Percentiles rank a stretch among this genome's conserved stretches.
Evolutionary conservation across 2,888 invertebrate species (phyloP).

Genomic region (Trichogramma dendrolimi): DNA sequence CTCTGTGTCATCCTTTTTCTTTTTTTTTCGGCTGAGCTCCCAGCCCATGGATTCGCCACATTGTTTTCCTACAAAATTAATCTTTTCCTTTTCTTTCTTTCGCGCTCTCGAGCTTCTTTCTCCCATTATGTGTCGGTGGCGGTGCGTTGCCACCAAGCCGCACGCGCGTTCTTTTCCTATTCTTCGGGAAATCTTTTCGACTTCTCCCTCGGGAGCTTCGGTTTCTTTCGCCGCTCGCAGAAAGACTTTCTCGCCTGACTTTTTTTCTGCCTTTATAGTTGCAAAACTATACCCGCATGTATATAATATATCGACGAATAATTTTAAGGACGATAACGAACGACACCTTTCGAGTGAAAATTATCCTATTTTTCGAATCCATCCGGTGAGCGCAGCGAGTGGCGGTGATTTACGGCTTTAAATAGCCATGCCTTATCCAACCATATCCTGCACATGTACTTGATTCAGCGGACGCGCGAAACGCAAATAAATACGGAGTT

Average conservation of each 20-base stretch:
- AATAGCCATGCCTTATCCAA: no score
- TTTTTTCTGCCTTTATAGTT: no score
- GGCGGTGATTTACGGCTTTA: no score
- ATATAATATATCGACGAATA: no score
- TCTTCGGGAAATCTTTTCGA: constrained; percentile 6
- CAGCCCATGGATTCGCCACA: constrained; percentile 17
- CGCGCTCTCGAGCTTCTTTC: background rate
- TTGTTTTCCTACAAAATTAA: constrained; percentile 30
- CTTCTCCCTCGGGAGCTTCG: background rate
- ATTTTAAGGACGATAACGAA: no score
- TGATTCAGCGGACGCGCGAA: no score
- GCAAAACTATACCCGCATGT: no score
- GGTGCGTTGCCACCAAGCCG: background rate
- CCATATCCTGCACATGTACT: no score
- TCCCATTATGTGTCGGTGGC: background rate
- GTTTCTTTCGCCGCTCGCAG: background rate
- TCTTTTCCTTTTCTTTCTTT: constrained; percentile 15
- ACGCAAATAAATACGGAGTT: no score
- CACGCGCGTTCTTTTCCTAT: background rate
- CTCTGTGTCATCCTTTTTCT: background rate
- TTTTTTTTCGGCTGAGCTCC: constrained; percentile 3
- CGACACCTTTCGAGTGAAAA: no score
- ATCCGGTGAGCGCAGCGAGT: no score
- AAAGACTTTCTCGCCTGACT: background rate
- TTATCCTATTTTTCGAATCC: no score